Conservation (phyloP, 53 echinoderm and acorn worm species). For the Glandiceps talaboti region DNA sequence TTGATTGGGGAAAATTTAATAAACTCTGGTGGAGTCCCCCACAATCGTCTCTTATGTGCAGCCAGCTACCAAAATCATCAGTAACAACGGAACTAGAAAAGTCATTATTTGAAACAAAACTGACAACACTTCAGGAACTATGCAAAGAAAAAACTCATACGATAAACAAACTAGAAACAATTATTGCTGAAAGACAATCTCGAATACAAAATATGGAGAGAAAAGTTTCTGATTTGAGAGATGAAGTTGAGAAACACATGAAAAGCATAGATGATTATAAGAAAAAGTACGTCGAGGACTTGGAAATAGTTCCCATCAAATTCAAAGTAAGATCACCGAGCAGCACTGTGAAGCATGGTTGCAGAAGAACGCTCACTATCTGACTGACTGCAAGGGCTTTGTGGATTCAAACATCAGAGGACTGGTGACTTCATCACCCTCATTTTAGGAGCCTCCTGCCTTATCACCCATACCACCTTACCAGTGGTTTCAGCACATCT, state of each 20-base stretch:
- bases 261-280: no score
- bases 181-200: no score
- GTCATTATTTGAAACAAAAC: no score
- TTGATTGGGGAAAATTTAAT: slow-evolving; percentile 16
- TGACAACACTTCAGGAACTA: no score
- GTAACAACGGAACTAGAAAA: no score
- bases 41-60: slow-evolving; percentile 6
- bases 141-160: no score
- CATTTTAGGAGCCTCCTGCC: slow-evolving; percentile 11
- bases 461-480: slow-evolving; percentile 29
- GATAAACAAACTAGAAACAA: no score
- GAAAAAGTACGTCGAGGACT: no score
- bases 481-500: slow-evolving; percentile 48
- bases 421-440: neutral
- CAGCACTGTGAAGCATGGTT: slow-evolving; percentile 39
- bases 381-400: slow-evolving; percentile 23
- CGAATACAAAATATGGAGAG: no score
- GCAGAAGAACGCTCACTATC: slow-evolving; percentile 20
- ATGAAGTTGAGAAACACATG: no score
- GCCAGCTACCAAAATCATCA: slow-evolving; percentile 21
- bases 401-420: slow-evolving; percentile 2
- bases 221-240: no score
- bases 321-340: slow-evolving; percentile 33
- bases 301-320: neutral
- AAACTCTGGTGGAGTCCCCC: slow-evolving; percentile 32